These are phyloP conservation scores for Tachystola acroxantha DNA, from an alignment of 2,888 invertebrate genomes.

Conservation along the genomic window DNA sequence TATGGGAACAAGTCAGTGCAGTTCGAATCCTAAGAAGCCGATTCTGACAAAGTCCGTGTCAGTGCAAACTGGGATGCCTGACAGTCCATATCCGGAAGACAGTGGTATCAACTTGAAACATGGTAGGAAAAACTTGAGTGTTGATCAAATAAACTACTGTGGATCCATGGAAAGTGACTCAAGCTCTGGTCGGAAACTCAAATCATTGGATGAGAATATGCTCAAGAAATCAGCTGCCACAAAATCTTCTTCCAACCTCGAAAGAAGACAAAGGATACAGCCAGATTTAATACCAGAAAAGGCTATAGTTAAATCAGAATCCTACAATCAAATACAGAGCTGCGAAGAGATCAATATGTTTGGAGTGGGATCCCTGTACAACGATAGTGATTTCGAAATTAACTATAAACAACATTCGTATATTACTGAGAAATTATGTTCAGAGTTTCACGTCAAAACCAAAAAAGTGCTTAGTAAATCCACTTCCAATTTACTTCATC, in stretches of 20 bases:
- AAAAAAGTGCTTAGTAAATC: constrained; percentile 81
- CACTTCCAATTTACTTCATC: constrained; percentile 79
- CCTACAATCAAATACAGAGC: constrained; percentile 73
- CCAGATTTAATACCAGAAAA: constrained; percentile 74
- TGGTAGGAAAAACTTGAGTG: constrained; percentile 68
- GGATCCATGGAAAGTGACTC: constrained; percentile 73
- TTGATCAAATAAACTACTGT: constrained; percentile 73
- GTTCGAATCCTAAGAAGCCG: constrained; percentile 69
- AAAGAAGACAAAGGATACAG: constrained; percentile 71
- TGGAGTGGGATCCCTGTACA: constrained; percentile 75
- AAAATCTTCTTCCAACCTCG: constrained; percentile 66
- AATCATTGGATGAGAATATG: constrained; percentile 71
- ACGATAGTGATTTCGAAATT: constrained; percentile 75
- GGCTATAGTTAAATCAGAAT: constrained; percentile 67
- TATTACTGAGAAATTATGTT: constrained; percentile 83
- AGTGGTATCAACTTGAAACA: constrained; percentile 67
- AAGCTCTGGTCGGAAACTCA: constrained; percentile 68
- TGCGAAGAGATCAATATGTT: constrained; percentile 77
- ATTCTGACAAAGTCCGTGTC: constrained; percentile 72
- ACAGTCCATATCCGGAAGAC: constrained; percentile 54
- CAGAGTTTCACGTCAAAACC: constrained; percentile 85
- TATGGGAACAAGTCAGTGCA: constrained; percentile 72
- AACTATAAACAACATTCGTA: constrained; percentile 79
- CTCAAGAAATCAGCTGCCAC: constrained; percentile 65
- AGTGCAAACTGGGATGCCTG: constrained; percentile 72